phyloP scores from a whole-genome alignment of 2,797 vertebrate genomes.

The Selene dorsalis region DNA sequence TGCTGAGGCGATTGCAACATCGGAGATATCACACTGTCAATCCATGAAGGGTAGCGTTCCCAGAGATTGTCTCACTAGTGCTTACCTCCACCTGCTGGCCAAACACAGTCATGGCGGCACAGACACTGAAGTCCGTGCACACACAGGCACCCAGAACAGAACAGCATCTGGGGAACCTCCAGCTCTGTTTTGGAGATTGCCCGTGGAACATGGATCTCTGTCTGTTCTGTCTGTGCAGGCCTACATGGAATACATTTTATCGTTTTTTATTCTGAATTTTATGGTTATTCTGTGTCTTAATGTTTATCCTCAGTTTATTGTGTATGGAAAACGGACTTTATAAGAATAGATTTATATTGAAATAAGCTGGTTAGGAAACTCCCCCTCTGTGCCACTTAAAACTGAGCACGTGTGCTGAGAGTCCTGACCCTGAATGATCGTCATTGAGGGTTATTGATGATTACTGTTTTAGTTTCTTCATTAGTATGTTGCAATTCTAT shows the following conservation, averaged over 20 bases:
- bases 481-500: conserved; percentile 66
- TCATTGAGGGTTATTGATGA: conserved; percentile 35
- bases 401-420: conserved; percentile 7
- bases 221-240: conserved; percentile 33
- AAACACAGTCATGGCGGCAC: conserved; percentile 44
- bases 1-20: conserved; percentile 32
- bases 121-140: conserved; percentile 22
- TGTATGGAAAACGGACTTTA: conserved; percentile 65
- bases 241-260: conserved; percentile 32
- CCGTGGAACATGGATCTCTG: neutral
- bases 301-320: conserved; percentile 75
- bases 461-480: conserved; percentile 56
- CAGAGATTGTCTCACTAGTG: conserved; percentile 69
- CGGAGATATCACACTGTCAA: conserved; percentile 47
- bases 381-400: conserved; percentile 12
- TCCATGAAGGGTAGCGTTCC: conserved; percentile 74
- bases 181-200: too few species aligned
- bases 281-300: conserved; percentile 81
- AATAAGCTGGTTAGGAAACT: conserved; percentile 68
- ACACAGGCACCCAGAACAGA: neutral
- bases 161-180: neutral
- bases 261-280: conserved; percentile 43
- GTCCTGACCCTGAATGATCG: conserved; percentile 26
- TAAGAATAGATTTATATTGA: conserved; percentile 57
- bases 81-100: conserved; percentile 80